phyloP scores from a whole-genome alignment of 2,888 invertebrate species.

The Homarus gammarus region DNA sequence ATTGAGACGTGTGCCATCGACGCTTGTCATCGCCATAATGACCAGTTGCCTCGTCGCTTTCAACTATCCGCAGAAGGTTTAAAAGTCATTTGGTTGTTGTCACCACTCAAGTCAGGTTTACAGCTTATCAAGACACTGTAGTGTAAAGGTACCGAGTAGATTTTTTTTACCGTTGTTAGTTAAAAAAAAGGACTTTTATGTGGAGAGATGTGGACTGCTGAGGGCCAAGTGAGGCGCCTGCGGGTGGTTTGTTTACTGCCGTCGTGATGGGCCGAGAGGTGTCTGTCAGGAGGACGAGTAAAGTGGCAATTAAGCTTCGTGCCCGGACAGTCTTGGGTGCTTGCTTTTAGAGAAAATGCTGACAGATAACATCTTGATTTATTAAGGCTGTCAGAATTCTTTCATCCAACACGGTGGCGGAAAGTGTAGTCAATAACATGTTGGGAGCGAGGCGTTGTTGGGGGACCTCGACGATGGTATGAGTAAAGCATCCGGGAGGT shows the following conservation, averaged over 20 bases:
- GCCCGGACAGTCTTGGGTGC: constrained; percentile 8
- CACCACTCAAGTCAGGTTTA: too few relatives aligned
- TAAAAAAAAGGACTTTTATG: constrained; percentile 9
- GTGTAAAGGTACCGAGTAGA: too few relatives aligned
- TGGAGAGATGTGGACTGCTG: not conserved
- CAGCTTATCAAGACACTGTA: too few relatives aligned
- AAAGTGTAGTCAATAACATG: not conserved
- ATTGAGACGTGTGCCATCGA: not conserved
- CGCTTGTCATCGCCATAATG: not conserved
- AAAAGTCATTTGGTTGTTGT: too few relatives aligned
- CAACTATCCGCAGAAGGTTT: not conserved
- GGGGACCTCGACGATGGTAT: not conserved
- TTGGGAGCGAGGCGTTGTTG: not conserved
- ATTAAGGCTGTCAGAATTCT: constrained; percentile 33
- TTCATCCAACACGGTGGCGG: constrained; percentile 12
- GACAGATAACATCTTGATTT: constrained; percentile 44
- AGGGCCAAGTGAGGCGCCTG: not conserved
- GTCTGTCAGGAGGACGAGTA: constrained; percentile 33
- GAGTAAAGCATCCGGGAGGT: not conserved
- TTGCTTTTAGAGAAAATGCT: constrained; percentile 29
- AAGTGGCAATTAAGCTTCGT: constrained; percentile 32
- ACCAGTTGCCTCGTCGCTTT: not conserved
- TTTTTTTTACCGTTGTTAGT: too few relatives aligned
- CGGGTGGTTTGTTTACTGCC: constrained; percentile 13
- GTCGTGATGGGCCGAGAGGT: constrained; percentile 30